Base-by-base conservation (phyloP, 2,888 invertebrate species). In the Hylaea fasciaria region DNA sequence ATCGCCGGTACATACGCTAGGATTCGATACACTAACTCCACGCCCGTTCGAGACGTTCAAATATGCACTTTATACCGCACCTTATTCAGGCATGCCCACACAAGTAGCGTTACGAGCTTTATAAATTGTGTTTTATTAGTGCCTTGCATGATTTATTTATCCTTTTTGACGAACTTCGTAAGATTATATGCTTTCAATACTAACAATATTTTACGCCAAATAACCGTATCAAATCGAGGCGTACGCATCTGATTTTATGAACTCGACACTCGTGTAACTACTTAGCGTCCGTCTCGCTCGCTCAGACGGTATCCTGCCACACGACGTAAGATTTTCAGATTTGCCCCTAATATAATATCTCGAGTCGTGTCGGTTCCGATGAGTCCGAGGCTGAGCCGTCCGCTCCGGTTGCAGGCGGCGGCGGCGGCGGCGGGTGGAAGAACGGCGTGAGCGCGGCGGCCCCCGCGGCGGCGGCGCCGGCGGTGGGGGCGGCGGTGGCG, bases 251-350 rank as follows among this genome's bases (percentile, higher is more conserved):
- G 8, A 49, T 44, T 49, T 56, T 56, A 28, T 7, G 28, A 39
- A n/a, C n/a, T n/a, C n/a, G n/a, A n/a, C n/a, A n/a, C n/a, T n/a
- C n/a, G n/a, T n/a, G n/a, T n/a, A n/a, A n/a, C n/a, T n/a, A n/a
- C n/a, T n/a, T n/a, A n/a, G n/a, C n/a, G n/a, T n/a, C n/a, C n/a
- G n/a, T n/a, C 14, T 47, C 11, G 77, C 77, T 74, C 71, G 72
- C 45, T 35, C 32, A 28, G 47, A 58, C 62, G 45, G 52, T 51
- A 61, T 58, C 66, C 60, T 53, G 62, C 61, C 66, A 81, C 79
- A 78, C 68, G 74, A 81, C 54, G 87, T 88, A 87, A 87, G 65
- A 87, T 88, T 87, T 88, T 88, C 87, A 87, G 87, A 87, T 87
- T 82, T 70, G 68, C 54, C 41, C 60, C 37, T 60, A 59, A 43